A percentile compares a stretch with the other conserved stretches of the same genome.
phyloP scores from a whole-genome alignment of 1,140 invertebrate species.

The Neotoxoptera formosana region DNA sequence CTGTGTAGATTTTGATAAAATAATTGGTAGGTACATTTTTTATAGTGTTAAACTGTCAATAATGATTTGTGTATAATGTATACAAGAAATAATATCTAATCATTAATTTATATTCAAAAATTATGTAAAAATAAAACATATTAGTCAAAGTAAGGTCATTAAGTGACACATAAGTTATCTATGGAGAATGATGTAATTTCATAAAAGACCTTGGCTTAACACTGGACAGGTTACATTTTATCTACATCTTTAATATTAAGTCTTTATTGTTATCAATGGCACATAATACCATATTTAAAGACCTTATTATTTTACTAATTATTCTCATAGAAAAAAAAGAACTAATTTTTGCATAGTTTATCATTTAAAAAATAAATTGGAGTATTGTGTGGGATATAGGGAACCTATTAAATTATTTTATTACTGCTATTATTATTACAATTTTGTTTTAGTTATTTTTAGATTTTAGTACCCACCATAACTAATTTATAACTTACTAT shows the following conservation, averaged over 20 bases:
- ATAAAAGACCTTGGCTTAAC: slow-evolving; percentile 6
- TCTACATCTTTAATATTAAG: slow-evolving; percentile 29
- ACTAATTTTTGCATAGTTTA: not conserved
- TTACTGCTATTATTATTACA: not conserved
- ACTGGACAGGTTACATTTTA: slow-evolving; percentile 9
- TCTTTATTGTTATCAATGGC: slow-evolving; percentile 6
- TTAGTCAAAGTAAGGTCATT: slow-evolving; percentile 51
- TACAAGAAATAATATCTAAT: not conserved
- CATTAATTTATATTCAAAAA: not conserved
- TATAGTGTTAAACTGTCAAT: not conserved
- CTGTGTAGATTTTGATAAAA: not conserved
- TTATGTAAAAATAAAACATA: slow-evolving; percentile 59
- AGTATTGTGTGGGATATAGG: not conserved
- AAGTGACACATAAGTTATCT: slow-evolving; percentile 38
- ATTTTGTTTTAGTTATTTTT: slow-evolving; percentile 1
- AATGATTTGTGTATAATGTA: not conserved
- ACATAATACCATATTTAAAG: not conserved
- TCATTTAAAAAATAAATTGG: not conserved
- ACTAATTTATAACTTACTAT: not conserved
- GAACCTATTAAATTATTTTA: not conserved
- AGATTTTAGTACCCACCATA: not conserved
- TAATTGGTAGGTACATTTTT: not conserved
- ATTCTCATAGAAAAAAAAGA: not conserved
- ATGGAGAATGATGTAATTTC: slow-evolving; percentile 25
- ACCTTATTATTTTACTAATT: not conserved